Evolutionary conservation across 2,797 vertebrate species (phyloP).

Genomic region (Bradypodion pumilum): DNA sequence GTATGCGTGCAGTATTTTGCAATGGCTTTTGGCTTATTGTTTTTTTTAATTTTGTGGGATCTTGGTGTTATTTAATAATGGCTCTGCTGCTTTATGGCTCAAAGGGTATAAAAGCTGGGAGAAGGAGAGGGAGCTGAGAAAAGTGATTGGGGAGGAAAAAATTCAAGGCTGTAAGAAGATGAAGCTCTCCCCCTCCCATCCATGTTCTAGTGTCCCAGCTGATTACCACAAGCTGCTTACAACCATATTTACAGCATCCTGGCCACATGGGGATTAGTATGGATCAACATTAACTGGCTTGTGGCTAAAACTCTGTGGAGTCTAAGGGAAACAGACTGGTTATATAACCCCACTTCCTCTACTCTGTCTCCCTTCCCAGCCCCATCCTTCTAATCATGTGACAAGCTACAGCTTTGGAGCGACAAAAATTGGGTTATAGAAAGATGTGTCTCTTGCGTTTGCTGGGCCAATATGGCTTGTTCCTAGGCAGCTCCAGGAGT

Average conservation of each 20-base stretch:
- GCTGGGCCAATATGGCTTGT: not conserved
- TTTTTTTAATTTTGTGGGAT: not conserved
- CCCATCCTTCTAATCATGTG: not conserved
- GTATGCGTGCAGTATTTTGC: no score
- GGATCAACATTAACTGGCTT: constrained; percentile 26
- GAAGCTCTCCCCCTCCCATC: not conserved
- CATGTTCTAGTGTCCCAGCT: not conserved
- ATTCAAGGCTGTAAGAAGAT: not conserved
- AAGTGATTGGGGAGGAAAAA: no score
- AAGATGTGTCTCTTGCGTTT: not conserved
- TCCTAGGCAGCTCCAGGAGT: no score
- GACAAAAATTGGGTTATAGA: constrained; percentile 2
- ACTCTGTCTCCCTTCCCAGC: not conserved
- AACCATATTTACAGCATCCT: constrained; percentile 37
- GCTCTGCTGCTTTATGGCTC: not conserved
- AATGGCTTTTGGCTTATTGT: no score
- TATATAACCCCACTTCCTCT: not conserved
- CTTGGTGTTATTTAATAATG: not conserved
- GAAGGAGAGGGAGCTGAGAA: no score
- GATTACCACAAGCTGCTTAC: constrained; percentile 35
- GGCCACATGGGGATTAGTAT: constrained; percentile 20
- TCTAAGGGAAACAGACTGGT: not conserved
- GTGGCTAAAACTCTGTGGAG: constrained; percentile 9
- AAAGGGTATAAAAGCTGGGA: not conserved
- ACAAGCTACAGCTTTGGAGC: not conserved